Evolutionary conservation across 2,113 vertebrate species (phyloP), one percentile per base, ranked within the genome.

Genomic region (Carollia perspicillata): DNA sequence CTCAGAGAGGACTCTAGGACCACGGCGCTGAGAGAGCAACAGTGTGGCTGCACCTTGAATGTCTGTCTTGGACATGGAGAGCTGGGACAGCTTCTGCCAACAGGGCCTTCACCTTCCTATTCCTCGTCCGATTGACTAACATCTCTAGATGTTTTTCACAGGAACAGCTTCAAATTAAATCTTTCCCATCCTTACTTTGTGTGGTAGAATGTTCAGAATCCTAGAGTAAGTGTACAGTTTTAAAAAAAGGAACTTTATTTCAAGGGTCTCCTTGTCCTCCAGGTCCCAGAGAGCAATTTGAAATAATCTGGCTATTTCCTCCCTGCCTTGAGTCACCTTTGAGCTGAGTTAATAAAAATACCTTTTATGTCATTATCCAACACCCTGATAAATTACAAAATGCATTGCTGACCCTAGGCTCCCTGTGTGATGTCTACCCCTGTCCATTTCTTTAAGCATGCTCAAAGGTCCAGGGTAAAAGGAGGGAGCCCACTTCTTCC

Each of bases 21-120:
- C 4, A 0, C 2, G 37, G 35, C 3, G 0, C 90, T 1, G 11
- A 40, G 23, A 53, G 26, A 35, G 11, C 1, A 0, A 35, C 0
- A 2, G 35, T 3, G 51, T 16, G 3, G 71, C 58, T 22, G 58
- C 10, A 10, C 22, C 3, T 16, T 17, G 30, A 49, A 13, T 12
- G 5, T 72, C 30, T 51, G 8, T 44, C 55, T 26, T 11, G 1
- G 71, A 33, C 6, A 5, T 20, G 6, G 20, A 11, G 49, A 18
- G 0, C 35, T 22, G 44, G 37, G 44, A 2, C 8, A 9, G 3
- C 33, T 6, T 58, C 17, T 20, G 44, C 13, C 60, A 68, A 0
- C 2, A 1, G 0, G 5, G 3, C 17, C 3, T 14, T 30, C 8
- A 22, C 3, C 33, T 26, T 74, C 35, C 7, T 71, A 6, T 4